Evolutionary conservation across 2,888 invertebrate genomes (phyloP), one percentile per base, ranked within the genome.

Genomic region (Molanna angustata): DNA sequence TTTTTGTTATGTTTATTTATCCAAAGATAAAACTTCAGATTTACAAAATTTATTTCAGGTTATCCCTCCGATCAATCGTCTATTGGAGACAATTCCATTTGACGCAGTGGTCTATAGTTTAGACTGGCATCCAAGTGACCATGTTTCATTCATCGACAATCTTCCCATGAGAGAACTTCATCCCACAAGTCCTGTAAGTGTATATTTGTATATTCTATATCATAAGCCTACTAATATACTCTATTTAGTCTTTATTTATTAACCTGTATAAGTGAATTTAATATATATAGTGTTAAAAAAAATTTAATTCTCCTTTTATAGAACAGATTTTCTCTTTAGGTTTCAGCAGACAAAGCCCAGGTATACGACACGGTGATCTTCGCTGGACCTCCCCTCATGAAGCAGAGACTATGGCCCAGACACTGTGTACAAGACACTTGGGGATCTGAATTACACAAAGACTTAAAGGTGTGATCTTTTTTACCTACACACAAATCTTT

Each of bases 81-180:
- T 95, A 32, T 73, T 94, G 67, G 88, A 89, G 47, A 80, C 83
- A 0, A 86, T 92, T 7, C 80, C 84, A 49, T 96, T 95, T 70
- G 90, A 94, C 73, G 83, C 86, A 20, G 85, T 94, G 39, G 91
- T 93, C 71, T 98, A 96, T 75, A 93, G 96, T 0, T 79, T 91
- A 63, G 98, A 98, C 76, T 98, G 97, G 96, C 98, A 98, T 76
- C 97, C 97, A 0, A 84, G 86, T 33, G 88, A 95, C 74, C 95
- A 95, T 72, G 92, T 97, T 31, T 96, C 96, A 4, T 98, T 98
- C 73, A 88, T 94, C 61, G 96, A 97, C 69, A 97, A 97, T 72
- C 83, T 94, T 52, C 81, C 83, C 58, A 77, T 85, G 70, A 73
- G 92, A 1, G 82, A 88, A 56, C 70, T 93, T 50, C 86, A 91